Base-by-base conservation (phyloP, 2,888 invertebrate genomes). In the Sarcophaga carnaria region DNA sequence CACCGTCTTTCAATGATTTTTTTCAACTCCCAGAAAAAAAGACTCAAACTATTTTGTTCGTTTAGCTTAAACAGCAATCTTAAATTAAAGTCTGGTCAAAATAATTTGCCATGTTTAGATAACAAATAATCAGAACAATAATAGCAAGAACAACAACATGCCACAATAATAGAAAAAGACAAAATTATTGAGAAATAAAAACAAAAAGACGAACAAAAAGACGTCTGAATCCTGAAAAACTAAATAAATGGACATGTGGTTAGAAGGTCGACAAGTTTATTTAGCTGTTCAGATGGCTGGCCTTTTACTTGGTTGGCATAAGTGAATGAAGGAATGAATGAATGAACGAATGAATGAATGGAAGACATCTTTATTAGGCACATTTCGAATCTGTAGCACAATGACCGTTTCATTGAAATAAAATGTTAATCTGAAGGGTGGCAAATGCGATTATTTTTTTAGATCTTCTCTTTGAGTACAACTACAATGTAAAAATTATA, bases 381-480 rank as follows among this genome's bases (percentile, higher is more conserved):
- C 37, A 37, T 20, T 69, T 69, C 17, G n/a, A 59, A 59, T 45
- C 14, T 4, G 12, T 22, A 67, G 67, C 45, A 66, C 82, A 82
- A 77, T 82, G 76, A 76, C 82, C 82, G 76, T 66, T 82, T 82
- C 71, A 82, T 82, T 77, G 71, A 77, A 77, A 76, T 71, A 71
- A 82, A 77, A 77, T 77, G 70, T 82, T 77, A 77, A 82, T 76
- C 64, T 70, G 20, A 45, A 37, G 37, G 37, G 37, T 37, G 37
- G 22, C 63, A 6, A 27, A n/a, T 54, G 45, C 17, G n/a, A 17
- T 25, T 27, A 6, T 25, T 59, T 62, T 62, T 54, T 37, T 27
- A 1, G 37, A 37, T 37, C 37, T 37, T 37, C 37, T 37, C 37
- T 37, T 37, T 8, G 10, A 37, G 8, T 37, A 37, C 37, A 37